Conservation (phyloP, 1,140 invertebrate species). For the Chironomus striatipennis region DNA sequence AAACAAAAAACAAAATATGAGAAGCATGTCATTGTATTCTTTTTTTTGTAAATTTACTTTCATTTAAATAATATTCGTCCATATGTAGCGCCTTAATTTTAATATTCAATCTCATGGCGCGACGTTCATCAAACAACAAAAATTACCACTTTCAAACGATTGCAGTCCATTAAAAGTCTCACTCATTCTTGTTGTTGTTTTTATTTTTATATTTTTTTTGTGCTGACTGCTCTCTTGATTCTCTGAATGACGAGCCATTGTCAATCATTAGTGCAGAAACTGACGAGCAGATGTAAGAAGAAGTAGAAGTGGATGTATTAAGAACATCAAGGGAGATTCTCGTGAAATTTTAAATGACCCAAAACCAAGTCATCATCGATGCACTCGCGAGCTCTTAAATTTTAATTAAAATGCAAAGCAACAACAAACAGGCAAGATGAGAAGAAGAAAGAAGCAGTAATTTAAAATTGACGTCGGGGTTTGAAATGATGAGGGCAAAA, state of each 20-base stretch:
- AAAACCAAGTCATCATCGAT: slow-evolving; percentile 17
- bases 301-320: neutral
- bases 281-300: no score
- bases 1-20: neutral
- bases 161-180: neutral
- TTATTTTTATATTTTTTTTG: no score
- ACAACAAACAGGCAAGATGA: no score
- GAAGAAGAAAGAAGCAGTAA: neutral
- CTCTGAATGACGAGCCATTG: slow-evolving; percentile 11
- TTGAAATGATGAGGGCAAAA: neutral
- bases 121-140: no score
- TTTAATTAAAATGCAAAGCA: slow-evolving; percentile 21
- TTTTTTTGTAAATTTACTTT: no score
- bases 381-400: slow-evolving; percentile 4
- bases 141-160: no score
- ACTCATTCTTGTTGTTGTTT: neutral
- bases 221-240: no score
- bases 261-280: neutral
- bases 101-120: no score
- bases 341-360: slow-evolving; percentile 23
- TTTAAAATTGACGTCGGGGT: neutral
- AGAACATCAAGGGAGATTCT: neutral
- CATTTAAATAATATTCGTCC: no score
- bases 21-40: neutral
- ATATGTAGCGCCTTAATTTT: no score